Evolutionary conservation across 1,140 invertebrate genomes (phyloP), one percentile per base, ranked within the genome.

Genomic region (Cyrtorhinus lividipennis): DNA sequence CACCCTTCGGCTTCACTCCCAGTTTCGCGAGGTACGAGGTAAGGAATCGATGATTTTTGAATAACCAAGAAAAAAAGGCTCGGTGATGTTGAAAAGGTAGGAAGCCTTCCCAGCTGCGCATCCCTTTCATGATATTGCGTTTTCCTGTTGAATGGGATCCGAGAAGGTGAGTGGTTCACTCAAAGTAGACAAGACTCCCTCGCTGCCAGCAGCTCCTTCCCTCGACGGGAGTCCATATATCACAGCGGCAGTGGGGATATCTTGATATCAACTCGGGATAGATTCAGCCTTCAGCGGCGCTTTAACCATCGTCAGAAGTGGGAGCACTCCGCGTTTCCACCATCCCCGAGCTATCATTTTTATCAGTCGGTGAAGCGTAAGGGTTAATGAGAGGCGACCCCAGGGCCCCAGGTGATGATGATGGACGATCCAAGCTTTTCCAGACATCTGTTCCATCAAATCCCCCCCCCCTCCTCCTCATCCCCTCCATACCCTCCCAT

Each of bases 371-470:
- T 53, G 20, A 22, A 10, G 20, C 10, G 8, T 20, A 10, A 8
- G 48, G 48, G 48, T 53, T 53, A 53, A 53, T 53, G 48, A 53
- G 48, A 53, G 48, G 48, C 48, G 48, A 53, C 12, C 48, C 3
- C 10, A 22, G 20, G 20, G 48, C 5, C 48, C 18, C 48, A 53
- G 48, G 48, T 53, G 48, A 53, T 53, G 48, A 53, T 53, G 48
- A 53, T 53, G 48, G 20, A 53, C 48, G 48, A 53, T 53, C 10
- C 3, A 10, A 53, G 48, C 48, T 53, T 53, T 53, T 53, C 48
- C 48, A 53, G 48, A 53, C 48, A 53, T 53, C 48, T 53, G 48
- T 53, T 53, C 48, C 48, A 53, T 53, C 48, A 12, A 53, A n/a
- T n/a, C n/a, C n/a, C n/a, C n/a, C n/a, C 48, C 48, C 20, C 48